A percentile compares a stretch with the other conserved stretches of the same genome.
Conservation (phyloP, 2,797 vertebrate genomes). For the Balearica regulorum region DNA sequence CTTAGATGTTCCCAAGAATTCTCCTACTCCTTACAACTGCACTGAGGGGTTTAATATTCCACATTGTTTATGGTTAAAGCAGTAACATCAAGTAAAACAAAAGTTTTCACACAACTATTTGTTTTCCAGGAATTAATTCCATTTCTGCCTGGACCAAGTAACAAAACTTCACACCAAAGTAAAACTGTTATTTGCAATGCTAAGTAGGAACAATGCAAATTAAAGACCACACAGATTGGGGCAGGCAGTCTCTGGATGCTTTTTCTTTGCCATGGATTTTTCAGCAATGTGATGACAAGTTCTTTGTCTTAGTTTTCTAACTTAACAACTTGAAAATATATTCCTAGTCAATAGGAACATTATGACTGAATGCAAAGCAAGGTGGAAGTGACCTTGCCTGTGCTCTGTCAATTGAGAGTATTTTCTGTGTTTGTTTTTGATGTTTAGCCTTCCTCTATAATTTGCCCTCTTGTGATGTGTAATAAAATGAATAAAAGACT, state of each 20-base stretch:
- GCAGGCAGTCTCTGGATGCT: not conserved
- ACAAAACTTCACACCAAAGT: not conserved
- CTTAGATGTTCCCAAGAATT: not conserved
- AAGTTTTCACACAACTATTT: not conserved
- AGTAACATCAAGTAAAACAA: not conserved
- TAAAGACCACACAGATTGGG: not conserved
- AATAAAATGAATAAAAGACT: not conserved
- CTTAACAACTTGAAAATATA: not conserved
- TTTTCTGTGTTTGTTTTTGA: not conserved
- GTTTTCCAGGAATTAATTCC: not conserved
- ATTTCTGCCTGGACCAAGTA: not conserved
- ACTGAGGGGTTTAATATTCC: not conserved
- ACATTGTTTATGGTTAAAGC: not conserved
- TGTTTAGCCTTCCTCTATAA: not conserved
- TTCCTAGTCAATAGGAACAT: not conserved
- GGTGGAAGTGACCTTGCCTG: not conserved
- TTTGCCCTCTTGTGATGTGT: not conserved
- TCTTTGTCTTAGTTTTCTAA: not conserved
- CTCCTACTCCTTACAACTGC: not conserved
- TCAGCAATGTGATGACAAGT: not conserved
- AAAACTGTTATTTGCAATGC: not conserved
- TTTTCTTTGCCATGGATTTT: not conserved
- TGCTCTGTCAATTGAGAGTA: not conserved
- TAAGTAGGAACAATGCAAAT: not conserved
- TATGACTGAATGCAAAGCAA: not conserved